Base-by-base conservation (phyloP, 2,888 invertebrate genomes). In the Litoditis marina region DNA sequence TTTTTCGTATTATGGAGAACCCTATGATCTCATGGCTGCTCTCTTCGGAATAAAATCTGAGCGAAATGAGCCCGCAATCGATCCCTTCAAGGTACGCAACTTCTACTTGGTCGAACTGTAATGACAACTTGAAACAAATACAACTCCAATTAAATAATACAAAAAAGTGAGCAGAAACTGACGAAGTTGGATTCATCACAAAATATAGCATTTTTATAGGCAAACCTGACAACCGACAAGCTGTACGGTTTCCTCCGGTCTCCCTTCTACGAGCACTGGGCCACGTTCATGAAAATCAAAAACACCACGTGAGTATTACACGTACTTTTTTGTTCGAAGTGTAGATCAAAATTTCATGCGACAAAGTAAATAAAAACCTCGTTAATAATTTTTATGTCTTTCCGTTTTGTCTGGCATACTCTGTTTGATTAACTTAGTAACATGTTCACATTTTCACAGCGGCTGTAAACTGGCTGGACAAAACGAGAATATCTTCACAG, bases 211-310 rank as follows among this genome's bases (percentile, higher is more conserved):
- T 11, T 2, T 30, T 63, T 66, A 46, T 46, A 65, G 58, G 71
- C 73, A 7, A 74, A 71, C 27, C 47, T 76, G 28, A 71, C 72
- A 2, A 60, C 66, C n/a, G 42, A 55, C 22, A 74, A 76, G 28
- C 60, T 81, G 34, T 66, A 67, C 13, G 54, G 59, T 13, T 81
- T 81, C 58, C 61, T 81, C 11, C 63, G 63, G n/a, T 78, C 78
- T 8, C 79, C 79, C 34, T 81, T 80, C 55, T 79, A 77, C 64
- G 63, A 73, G 57, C 81, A 81, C 61, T 81, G 79, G 80, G 65
- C 63, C 4, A 72, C 71, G 2, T 77, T 79, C 52, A 67, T 81
- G 54, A 60, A 68, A 31, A 19, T 64, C 19, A 59, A 53, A 8
- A 56, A 65, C 16, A 54, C 25, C 28, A 51, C 50, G 59, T 53